phyloP scores from a whole-genome alignment of 2,113 vertebrate species.

The Toxotes chatareus region DNA sequence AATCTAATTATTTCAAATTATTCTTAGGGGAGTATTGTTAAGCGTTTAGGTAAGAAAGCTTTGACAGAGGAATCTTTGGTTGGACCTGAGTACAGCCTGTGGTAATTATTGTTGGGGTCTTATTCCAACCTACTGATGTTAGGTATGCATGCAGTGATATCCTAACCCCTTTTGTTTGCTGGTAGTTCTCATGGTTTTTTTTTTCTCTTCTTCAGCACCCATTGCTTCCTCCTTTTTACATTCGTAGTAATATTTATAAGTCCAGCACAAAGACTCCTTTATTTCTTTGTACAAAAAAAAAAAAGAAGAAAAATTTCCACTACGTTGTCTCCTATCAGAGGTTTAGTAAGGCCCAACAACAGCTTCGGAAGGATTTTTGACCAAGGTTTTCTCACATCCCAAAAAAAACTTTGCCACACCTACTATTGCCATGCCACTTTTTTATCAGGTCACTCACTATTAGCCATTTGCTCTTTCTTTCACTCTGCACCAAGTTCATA shows the following conservation, averaged over 20 bases:
- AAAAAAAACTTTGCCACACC: constrained; percentile 97
- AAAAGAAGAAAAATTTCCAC: constrained; percentile 18
- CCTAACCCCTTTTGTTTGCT: constrained; percentile 89
- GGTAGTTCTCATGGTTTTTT: constrained; percentile 81
- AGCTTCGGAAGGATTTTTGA: constrained; percentile 99
- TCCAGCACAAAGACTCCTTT: constrained; percentile 70
- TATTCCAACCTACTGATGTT: constrained; percentile 74
- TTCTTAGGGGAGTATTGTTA: constrained; percentile 89
- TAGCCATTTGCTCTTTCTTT: constrained; percentile 65
- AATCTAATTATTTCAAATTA: constrained; percentile 49
- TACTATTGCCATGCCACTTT: constrained; percentile 88
- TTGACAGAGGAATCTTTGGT: constrained; percentile 87
- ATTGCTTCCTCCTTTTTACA: constrained; percentile 78
- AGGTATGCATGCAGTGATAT: constrained; percentile 88
- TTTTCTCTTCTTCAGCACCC: constrained; percentile 82
- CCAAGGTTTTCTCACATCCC: constrained; percentile 92
- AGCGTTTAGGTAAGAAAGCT: constrained; percentile 86
- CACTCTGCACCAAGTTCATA: constrained; percentile 15
- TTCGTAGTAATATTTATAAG: constrained; percentile 54
- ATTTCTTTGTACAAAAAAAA: constrained; percentile 31
- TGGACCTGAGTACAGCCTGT: constrained; percentile 76
- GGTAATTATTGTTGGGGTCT: constrained; percentile 70
- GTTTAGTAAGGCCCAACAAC: constrained; percentile 88
- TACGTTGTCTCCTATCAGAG: constrained; percentile 89
- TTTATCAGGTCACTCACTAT: constrained; percentile 84